phyloP scores from a whole-genome alignment of 2,797 vertebrate genomes.

The Thalassophryne amazonica region DNA sequence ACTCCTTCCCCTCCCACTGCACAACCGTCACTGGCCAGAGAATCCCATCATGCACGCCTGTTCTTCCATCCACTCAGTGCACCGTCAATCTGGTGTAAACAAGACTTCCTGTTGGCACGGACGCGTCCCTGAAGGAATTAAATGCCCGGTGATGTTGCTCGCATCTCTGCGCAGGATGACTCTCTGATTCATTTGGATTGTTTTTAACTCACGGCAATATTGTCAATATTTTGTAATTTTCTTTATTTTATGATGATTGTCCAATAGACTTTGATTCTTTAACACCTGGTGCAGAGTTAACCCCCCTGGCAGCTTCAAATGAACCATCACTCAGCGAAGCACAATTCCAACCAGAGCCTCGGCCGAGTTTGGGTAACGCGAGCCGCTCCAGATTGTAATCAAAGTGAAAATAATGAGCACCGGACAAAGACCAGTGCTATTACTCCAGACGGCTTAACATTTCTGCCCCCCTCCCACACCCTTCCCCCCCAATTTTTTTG shows the following conservation, averaged over 20 bases:
- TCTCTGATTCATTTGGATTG: conserved; percentile 28
- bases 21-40: conserved; percentile 51
- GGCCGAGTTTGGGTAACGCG: conserved; percentile 71
- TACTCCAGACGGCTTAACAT: conserved; percentile 66
- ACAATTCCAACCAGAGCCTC: conserved; percentile 75
- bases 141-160: conserved; percentile 59
- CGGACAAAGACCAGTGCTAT: conserved; percentile 67
- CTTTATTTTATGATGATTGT: conserved; percentile 20
- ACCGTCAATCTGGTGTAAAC: conserved; percentile 58
- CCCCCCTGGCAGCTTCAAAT: conserved; percentile 60
- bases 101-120: conserved; percentile 58
- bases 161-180: conserved; percentile 44
- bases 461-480: conserved; percentile 50
- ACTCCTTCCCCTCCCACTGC: conserved; percentile 41
- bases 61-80: conserved; percentile 26
- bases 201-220: conserved; percentile 35
- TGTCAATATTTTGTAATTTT: conserved; percentile 26
- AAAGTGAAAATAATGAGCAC: conserved; percentile 77
- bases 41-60: conserved; percentile 48
- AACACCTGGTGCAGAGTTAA: conserved; percentile 21
- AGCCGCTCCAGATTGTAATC: conserved; percentile 78
- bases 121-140: conserved; percentile 63
- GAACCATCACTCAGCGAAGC: conserved; percentile 78
- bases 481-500: conserved; percentile 12
- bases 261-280: not conserved